Percentiles rank a stretch among this genome's conserved stretches.
Evolutionary conservation across 2,888 invertebrate genomes (phyloP).

Genomic region (Agrilus mali): DNA sequence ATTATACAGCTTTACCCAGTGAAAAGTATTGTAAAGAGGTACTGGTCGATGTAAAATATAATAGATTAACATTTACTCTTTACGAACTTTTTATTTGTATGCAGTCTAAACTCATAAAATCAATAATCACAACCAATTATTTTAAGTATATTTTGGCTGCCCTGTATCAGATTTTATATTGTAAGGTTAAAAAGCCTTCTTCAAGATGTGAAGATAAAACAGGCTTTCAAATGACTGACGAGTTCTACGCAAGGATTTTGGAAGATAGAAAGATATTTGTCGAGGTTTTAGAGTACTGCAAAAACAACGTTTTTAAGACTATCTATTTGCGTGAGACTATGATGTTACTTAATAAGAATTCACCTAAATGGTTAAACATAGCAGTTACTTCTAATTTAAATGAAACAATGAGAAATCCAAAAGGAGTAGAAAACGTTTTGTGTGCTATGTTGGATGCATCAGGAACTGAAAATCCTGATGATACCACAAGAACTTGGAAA

Average conservation of each 20-base stretch:
- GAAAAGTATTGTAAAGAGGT: slow-evolving; percentile 25
- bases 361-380: slow-evolving; percentile 51
- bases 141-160: slow-evolving; percentile 51
- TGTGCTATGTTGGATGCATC: slow-evolving; percentile 44
- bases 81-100: slow-evolving; percentile 38
- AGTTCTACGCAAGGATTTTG: slow-evolving; percentile 39
- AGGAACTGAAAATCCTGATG: slow-evolving; percentile 17
- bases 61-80: slow-evolving; percentile 37
- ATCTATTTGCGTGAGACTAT: slow-evolving; percentile 57
- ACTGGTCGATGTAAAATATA: slow-evolving; percentile 38
- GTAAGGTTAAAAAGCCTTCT: slow-evolving; percentile 49
- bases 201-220: slow-evolving; percentile 1
- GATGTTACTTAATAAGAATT: slow-evolving; percentile 40
- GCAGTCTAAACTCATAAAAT: slow-evolving; percentile 39
- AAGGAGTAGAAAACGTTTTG: slow-evolving; percentile 52
- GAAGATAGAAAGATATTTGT: slow-evolving; percentile 40
- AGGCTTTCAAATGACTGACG: slow-evolving; percentile 42
- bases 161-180: slow-evolving; percentile 55
- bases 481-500: slow-evolving; percentile 51
- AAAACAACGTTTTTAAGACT: slow-evolving; percentile 45
- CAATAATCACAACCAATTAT: slow-evolving; percentile 42
- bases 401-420: slow-evolving; percentile 41
- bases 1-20: slow-evolving; percentile 10
- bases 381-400: slow-evolving; percentile 48
- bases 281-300: slow-evolving; percentile 38